phyloP scores from a whole-genome alignment of 2,888 invertebrate species.

The Caenorhabditis afra region DNA sequence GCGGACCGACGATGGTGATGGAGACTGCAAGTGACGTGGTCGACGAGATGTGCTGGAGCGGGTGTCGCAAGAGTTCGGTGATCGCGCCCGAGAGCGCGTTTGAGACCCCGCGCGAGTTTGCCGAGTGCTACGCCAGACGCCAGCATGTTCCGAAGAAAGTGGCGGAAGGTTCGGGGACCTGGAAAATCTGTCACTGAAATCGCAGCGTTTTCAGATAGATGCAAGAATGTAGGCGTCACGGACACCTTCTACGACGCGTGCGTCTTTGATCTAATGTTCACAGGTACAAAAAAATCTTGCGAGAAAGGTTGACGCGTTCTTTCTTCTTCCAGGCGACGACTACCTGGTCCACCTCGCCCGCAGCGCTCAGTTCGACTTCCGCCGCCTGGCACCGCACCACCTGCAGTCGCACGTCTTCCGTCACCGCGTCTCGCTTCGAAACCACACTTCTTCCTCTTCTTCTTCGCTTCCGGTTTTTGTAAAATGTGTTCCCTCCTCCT shows the following conservation, averaged over 20 bases:
- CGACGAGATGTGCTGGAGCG: slow-evolving; percentile 72
- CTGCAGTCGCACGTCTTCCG: slow-evolving; percentile 35
- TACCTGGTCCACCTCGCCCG: slow-evolving; percentile 58
- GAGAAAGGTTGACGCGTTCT: too few relatives aligned
- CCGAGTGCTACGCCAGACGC: slow-evolving; percentile 52
- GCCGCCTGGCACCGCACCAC: slow-evolving; percentile 52
- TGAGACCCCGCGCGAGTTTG: slow-evolving; percentile 48
- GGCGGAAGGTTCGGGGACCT: slow-evolving; percentile 74
- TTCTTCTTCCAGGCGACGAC: slow-evolving; percentile 63
- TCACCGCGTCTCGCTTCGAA: slow-evolving; percentile 12
- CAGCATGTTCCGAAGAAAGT: slow-evolving; percentile 73
- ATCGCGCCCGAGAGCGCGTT: slow-evolving; percentile 48
- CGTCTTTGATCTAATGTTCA: slow-evolving; percentile 84
- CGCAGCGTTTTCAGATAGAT: slow-evolving; percentile 75
- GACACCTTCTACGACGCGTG: slow-evolving; percentile 84
- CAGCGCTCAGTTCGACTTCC: slow-evolving; percentile 67
- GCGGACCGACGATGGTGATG: slow-evolving; percentile 59
- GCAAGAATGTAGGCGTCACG: slow-evolving; percentile 81
- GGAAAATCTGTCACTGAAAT: neutral
- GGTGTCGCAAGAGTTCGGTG: slow-evolving; percentile 50
- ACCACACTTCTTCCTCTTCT: too few relatives aligned
- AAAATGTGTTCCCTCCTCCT: slow-evolving; percentile 35
- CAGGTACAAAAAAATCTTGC: slow-evolving; percentile 72
- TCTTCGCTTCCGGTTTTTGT: slow-evolving; percentile 10
- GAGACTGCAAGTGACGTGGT: slow-evolving; percentile 57